Base-by-base conservation (phyloP, 2,113 vertebrate genomes). In the Sebastes schlegelii region DNA sequence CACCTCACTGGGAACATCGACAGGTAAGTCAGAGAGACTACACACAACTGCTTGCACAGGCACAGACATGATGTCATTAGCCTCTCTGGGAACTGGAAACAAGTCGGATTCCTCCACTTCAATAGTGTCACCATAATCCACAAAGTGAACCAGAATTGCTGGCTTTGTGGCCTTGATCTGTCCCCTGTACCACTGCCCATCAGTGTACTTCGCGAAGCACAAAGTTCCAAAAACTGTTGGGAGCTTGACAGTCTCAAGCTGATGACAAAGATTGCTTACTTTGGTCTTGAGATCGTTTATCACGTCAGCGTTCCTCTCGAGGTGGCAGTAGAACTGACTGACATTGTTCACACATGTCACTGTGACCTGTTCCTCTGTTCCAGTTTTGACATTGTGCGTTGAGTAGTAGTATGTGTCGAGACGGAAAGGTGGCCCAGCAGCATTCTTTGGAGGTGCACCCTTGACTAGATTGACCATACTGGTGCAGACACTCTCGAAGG, bases 21-120 rank as follows among this genome's bases (percentile, higher is more conserved):
- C 43, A 6, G 95, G 92, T 63, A 97, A 55, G 79, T 98, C 97
- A 60, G 96, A 95, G 14, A 99, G 95, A 0, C 95, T 93, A 91
- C 97, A 98, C 72, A 95, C 92, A 67, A 99, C 63, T 21, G 97
- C 97, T 88, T 99, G 98, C 88, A 98, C 96, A 42, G 98, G 98
- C 73, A 97, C 88, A 73, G 97, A 91, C 86, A 97, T 95, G 19
- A 98, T 89, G 23, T 97, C 95, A 43, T 91, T 93, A 11, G 96
- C 96, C 86, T 97, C 94, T 58, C n/a, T 89, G 55, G 97, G 97
- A 88, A 99, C 89, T 34, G 95, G 95, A 79, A 98, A 92, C 74
- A 99, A 65, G 58, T 96, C 86, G 8, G 95, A 94, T 52, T 89
- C 87, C 9, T 94, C 89, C 54, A 97, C 85, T 23, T 91, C 70